Percentiles rank a stretch among this genome's conserved stretches.
Conservation (phyloP, 1,140 invertebrate species). For the Papilio dardanus region DNA sequence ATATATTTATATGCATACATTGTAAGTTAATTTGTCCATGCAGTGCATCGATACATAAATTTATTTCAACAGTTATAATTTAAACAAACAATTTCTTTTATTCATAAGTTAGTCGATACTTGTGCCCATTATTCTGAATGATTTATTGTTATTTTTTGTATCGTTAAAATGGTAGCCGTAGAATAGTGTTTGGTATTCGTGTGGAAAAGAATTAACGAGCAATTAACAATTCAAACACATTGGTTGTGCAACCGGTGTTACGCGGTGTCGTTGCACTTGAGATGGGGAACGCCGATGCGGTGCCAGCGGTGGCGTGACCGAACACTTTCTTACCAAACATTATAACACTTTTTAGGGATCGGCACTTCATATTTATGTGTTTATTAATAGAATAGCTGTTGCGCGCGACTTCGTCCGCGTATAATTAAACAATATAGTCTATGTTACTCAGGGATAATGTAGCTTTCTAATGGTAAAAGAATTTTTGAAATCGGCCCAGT, state of each 20-base stretch:
- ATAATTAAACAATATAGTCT: no score
- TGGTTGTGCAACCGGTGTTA: conserved; percentile 62
- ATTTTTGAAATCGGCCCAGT: no score
- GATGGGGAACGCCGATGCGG: conserved; percentile 11
- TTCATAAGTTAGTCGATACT: conserved; percentile 1
- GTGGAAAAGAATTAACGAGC: conserved; percentile 30
- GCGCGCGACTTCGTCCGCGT: no score
- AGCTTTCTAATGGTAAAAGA: no score
- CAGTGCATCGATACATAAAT: background rate
- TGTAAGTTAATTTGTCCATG: background rate
- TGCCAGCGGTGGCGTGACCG: conserved; percentile 44
- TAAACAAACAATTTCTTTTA: conserved; percentile 16
- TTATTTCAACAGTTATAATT: background rate
- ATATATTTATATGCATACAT: no score
- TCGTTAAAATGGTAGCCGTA: background rate
- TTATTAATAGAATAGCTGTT: no score
- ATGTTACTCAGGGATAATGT: no score
- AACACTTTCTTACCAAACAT: conserved; percentile 41
- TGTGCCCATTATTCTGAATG: conserved; percentile 21
- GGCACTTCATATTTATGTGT: background rate
- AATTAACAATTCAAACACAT: conserved; percentile 47
- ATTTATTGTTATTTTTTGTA: conserved; percentile 18
- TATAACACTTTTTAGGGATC: conserved; percentile 37
- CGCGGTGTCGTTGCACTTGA: conserved; percentile 55
- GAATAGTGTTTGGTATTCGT: conserved; percentile 1